A percentile compares a stretch with the other conserved stretches of the same genome.
These are phyloP conservation scores for Dasysyrphus albostriatus DNA, from an alignment of 2,888 invertebrate species.

Conservation along the genomic window DNA sequence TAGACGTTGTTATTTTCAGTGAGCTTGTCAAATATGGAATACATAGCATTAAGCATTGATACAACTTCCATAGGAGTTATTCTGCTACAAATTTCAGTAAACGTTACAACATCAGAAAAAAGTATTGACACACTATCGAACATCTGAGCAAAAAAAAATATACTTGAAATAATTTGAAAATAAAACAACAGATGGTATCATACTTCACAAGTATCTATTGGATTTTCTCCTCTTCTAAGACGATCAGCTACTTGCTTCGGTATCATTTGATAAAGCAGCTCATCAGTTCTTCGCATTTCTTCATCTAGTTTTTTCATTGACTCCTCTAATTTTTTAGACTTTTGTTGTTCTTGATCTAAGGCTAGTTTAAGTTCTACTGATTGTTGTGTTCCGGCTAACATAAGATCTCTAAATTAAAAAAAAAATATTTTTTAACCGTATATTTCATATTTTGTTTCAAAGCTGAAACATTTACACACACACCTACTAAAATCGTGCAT, in stretches of 20 bases:
- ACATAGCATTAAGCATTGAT: slow-evolving; percentile 98
- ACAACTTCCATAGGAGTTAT: slow-evolving; percentile 99
- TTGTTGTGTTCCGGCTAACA: slow-evolving; percentile 98
- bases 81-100: slow-evolving; percentile 97
- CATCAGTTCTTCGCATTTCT: slow-evolving; percentile 98
- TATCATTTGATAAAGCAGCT: slow-evolving; percentile 98
- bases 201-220: slow-evolving; percentile 98
- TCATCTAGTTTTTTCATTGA: slow-evolving; percentile 98
- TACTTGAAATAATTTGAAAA: not conserved
- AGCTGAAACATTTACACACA: slow-evolving; percentile 75
- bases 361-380: slow-evolving; percentile 98
- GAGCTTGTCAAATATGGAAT: slow-evolving; percentile 97
- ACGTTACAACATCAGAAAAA: slow-evolving; percentile 98
- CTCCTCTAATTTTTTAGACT: slow-evolving; percentile 97
- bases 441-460: not conserved
- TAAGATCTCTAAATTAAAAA: slow-evolving; percentile 90
- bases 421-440: not conserved
- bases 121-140: slow-evolving; percentile 98
- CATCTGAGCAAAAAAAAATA: slow-evolving; percentile 87
- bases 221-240: slow-evolving; percentile 95
- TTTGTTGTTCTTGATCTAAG: slow-evolving; percentile 97
- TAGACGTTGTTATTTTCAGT: slow-evolving; percentile 97
- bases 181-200: slow-evolving; percentile 30
- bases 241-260: slow-evolving; percentile 98
- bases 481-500: slow-evolving; percentile 99